These are phyloP conservation scores for Oryzaephilus surinamensis DNA, from an alignment of 1,140 invertebrate species.

Conservation along the genomic window DNA sequence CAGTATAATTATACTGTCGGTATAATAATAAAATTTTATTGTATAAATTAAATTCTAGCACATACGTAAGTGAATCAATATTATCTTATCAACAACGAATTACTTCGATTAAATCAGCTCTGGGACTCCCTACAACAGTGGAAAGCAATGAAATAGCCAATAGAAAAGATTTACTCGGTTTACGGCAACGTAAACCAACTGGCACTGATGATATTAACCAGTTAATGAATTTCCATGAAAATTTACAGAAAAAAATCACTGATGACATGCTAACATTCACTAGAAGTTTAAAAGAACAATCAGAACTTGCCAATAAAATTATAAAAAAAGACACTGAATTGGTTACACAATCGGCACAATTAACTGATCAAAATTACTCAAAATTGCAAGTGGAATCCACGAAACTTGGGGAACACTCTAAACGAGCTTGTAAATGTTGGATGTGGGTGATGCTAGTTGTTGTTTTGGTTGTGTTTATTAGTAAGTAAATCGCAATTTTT, in stretches of 20 bases:
- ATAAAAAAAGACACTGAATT: constrained; percentile 78
- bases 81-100: constrained; percentile 21
- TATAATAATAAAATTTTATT: constrained; percentile 1
- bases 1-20: too few species aligned
- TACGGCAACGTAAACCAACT: constrained; percentile 21
- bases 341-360: constrained; percentile 61
- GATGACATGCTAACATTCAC: constrained; percentile 87
- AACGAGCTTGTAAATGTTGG: constrained; percentile 85
- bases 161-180: constrained; percentile 25
- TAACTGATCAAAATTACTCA: constrained; percentile 67
- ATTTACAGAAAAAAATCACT: constrained; percentile 83
- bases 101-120: constrained; percentile 14
- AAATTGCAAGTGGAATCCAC: constrained; percentile 72
- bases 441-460: constrained; percentile 80
- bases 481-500: constrained; percentile 43
- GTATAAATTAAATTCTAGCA: constrained; percentile 13
- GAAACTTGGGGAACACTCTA: constrained; percentile 72
- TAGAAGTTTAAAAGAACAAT: constrained; percentile 80
- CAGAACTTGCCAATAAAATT: constrained; percentile 70
- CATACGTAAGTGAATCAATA: constrained; percentile 19
- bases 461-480: constrained; percentile 77
- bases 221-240: constrained; percentile 72
- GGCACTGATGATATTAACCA: constrained; percentile 62
- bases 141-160: too few species aligned
- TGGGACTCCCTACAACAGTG: too few species aligned